phyloP scores from a whole-genome alignment of 2,113 vertebrate species.

The Vulpes vulpes region DNA sequence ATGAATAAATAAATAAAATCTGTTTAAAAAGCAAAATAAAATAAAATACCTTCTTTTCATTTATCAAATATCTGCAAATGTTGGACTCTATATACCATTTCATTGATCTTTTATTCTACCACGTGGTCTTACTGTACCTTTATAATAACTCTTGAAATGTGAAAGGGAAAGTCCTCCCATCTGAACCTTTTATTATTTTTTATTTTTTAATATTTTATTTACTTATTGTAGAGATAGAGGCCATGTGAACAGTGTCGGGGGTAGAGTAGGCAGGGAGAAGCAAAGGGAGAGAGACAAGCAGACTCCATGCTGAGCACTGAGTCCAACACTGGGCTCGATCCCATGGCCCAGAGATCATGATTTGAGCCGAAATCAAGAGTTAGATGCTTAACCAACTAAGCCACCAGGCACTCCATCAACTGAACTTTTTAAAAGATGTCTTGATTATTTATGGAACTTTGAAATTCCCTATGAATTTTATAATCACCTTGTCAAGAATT shows the following conservation, averaged over 20 bases:
- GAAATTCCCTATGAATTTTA: not conserved
- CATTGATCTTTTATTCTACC: not conserved
- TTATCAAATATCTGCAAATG: not conserved
- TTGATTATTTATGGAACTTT: slow-evolving; percentile 5
- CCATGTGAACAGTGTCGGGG: not conserved
- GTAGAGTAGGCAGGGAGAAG: not conserved
- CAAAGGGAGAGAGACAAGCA: not conserved
- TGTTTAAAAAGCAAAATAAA: too few relatives aligned
- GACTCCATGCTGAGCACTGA: not conserved
- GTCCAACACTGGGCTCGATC: not conserved
- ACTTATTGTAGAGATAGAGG: not conserved
- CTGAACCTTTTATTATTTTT: not conserved
- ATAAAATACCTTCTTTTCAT: not conserved
- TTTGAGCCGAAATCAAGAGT: not conserved
- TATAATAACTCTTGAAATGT: not conserved
- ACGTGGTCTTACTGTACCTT: not conserved
- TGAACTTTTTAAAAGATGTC: not conserved
- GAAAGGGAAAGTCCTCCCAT: not conserved
- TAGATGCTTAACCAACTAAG: not conserved
- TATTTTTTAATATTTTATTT: not conserved
- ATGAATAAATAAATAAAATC: too few relatives aligned
- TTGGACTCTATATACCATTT: not conserved
- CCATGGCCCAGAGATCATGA: not conserved
- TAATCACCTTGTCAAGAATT: not conserved
- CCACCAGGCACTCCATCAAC: not conserved